These are phyloP conservation scores for Limnephilus auricula DNA, from an alignment of 2,888 invertebrate species.

Conservation along the genomic window DNA sequence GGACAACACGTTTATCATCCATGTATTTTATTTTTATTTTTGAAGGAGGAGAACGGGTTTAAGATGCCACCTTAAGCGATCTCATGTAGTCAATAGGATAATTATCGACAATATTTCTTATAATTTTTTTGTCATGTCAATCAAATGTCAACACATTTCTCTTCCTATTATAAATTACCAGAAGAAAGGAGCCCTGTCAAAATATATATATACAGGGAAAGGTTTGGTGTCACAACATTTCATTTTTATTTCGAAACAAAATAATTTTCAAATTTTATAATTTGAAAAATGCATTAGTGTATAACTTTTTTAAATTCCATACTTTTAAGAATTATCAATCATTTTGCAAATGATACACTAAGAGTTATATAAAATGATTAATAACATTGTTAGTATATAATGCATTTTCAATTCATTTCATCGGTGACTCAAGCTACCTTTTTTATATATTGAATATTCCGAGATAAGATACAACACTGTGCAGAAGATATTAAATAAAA, in stretches of 20 bases:
- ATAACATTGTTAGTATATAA: background rate
- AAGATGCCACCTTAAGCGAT: background rate
- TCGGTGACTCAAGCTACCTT: background rate
- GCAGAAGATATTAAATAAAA: background rate
- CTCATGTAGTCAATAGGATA: background rate
- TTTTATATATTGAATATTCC: background rate
- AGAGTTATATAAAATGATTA: too few species aligned
- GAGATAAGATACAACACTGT: background rate
- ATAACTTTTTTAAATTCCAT: too few species aligned
- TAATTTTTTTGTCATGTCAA: background rate
- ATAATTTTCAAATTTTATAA: too few species aligned
- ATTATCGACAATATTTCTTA: background rate
- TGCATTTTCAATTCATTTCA: background rate
- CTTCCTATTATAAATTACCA: background rate
- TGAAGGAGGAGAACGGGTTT: background rate
- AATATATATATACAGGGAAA: background rate
- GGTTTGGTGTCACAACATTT: background rate
- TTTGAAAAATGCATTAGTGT: too few species aligned
- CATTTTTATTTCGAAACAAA: too few species aligned
- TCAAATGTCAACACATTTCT: background rate
- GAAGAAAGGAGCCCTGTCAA: background rate
- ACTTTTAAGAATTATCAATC: background rate
- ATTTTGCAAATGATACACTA: too few species aligned
- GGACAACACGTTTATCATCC: too few species aligned
- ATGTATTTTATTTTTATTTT: background rate